phyloP scores from a whole-genome alignment of 2,797 vertebrate genomes.

The Morus bassanus region DNA sequence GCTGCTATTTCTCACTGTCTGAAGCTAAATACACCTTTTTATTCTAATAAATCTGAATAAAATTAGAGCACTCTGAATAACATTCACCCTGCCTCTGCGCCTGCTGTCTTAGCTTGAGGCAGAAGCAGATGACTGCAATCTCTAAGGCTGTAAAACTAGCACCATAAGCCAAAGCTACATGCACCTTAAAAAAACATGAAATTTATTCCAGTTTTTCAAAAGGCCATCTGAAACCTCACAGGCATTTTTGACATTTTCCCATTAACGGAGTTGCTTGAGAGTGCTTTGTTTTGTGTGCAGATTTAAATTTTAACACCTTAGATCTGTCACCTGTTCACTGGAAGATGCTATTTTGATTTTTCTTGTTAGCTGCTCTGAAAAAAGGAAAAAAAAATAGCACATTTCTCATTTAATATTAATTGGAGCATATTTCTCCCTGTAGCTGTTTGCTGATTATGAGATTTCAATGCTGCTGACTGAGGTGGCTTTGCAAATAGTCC shows the following conservation, averaged over 20 bases:
- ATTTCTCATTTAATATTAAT: conserved; percentile 1
- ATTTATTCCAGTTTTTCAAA: conserved; percentile 15
- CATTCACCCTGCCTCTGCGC: conserved; percentile 1
- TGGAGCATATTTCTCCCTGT: conserved; percentile 14
- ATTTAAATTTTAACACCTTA: neutral
- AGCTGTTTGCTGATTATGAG: neutral
- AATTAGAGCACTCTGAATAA: conserved; percentile 26
- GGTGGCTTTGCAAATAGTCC: neutral
- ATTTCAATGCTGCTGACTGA: neutral
- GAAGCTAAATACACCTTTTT: neutral
- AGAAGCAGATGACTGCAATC: conserved; percentile 10
- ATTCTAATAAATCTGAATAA: conserved; percentile 25
- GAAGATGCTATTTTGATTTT: conserved; percentile 21
- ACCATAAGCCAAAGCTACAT: neutral
- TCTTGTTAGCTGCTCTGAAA: neutral
- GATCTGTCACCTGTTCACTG: neutral
- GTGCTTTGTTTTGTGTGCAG: neutral
- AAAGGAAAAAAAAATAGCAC: neutral
- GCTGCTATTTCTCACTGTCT: conserved; percentile 22
- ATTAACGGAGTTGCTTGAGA: neutral
- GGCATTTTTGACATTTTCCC: conserved; percentile 40
- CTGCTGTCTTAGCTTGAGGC: conserved; percentile 41
- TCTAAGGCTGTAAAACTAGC: neutral
- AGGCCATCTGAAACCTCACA: conserved; percentile 25
- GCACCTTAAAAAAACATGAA: neutral